phyloP scores from a whole-genome alignment of 2,797 vertebrate species.

The Scyliorhinus canicula region DNA sequence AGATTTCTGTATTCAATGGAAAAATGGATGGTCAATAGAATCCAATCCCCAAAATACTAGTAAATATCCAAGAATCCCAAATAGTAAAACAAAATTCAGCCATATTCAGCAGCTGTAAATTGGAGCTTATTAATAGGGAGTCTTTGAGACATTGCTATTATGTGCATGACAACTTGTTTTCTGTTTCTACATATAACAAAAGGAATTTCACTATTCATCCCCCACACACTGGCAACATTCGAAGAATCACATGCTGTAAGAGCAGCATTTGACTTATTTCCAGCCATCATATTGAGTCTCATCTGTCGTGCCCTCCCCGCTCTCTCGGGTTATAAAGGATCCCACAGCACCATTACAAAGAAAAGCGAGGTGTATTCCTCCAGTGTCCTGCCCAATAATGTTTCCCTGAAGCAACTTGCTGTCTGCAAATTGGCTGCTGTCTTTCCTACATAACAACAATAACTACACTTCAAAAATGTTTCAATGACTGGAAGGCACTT shows the following conservation, averaged over 20 bases:
- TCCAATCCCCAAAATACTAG: background rate
- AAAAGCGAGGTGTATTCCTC: background rate
- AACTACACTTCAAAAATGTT: background rate
- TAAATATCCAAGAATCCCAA: background rate
- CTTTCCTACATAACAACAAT: background rate
- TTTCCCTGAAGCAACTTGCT: background rate
- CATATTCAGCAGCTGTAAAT: background rate
- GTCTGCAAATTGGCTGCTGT: background rate
- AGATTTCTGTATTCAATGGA: background rate
- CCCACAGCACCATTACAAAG: background rate
- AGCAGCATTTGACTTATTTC: background rate
- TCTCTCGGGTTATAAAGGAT: background rate
- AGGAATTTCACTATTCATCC: no score
- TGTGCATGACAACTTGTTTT: background rate
- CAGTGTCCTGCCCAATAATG: background rate
- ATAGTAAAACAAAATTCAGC: background rate
- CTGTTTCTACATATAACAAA: background rate
- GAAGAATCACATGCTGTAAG: background rate
- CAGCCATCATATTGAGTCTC: background rate
- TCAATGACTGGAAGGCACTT: background rate
- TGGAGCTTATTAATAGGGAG: background rate
- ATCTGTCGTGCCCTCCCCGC: background rate
- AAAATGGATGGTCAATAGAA: background rate
- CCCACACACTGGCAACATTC: background rate
- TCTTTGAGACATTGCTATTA: background rate